Evolutionary conservation across 2,888 invertebrate genomes (phyloP), one percentile per base, ranked within the genome.

Genomic region (Cryptops parisi): DNA sequence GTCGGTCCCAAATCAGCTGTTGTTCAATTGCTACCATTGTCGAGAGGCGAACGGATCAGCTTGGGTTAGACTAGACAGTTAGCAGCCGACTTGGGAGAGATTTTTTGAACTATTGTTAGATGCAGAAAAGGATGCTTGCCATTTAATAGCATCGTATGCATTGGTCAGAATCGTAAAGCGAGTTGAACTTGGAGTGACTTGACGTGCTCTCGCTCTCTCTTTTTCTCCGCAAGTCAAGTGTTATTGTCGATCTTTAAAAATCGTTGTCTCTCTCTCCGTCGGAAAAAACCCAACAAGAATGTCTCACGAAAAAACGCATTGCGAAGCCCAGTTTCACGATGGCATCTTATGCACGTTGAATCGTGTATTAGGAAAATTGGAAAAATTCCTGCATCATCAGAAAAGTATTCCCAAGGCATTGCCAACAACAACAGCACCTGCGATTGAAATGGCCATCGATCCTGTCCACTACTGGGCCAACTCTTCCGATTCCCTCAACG

Each of bases 301-400:
- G 46, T 6, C 46, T 9, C 9, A 46, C 17, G 23, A 46, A 12
- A 21, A 46, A 6, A 5, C 9, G n/a, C n/a, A n/a, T 9, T 22
- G 4, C 9, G 24, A 24, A 9, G 9, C 17, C 22, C 46, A 19
- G 6, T 19, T 19, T 21, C 39, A 40, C 22, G 50, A 50, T 23
- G 50, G 50, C 38, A 22, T 40, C 40, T 1, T 50, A 3, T 24
- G 17, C 21, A 40, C n/a, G 15, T n/a, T 50, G 1, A 39, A 50
- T n/a, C 23, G 40, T 23, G 24, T 50, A 23, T n/a, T 50, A n/a
- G 40, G 50, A 5, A 50, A 50, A 50, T 9, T 50, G 1, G 50
- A 40, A 23, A 40, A 50, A 22, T 40, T 50, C 5, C 17, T 50
- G 9, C 38, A 33, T 9, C 49, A 49, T n/a, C 50, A 50, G 24